phyloP scores from a whole-genome alignment of 2,888 invertebrate species.

The Troides aeacus region DNA sequence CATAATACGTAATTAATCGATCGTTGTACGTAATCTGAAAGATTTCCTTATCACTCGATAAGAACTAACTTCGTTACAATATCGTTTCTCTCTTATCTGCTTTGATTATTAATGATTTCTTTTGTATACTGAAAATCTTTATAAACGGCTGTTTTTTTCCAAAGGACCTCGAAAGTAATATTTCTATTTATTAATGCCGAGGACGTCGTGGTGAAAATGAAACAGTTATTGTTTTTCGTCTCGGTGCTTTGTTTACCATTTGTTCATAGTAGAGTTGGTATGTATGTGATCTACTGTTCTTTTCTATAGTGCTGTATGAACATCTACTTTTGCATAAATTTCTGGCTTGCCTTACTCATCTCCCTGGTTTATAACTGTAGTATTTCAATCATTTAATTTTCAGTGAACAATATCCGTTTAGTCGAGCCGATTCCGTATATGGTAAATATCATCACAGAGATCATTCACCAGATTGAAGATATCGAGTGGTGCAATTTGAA shows the following conservation, averaged over 20 bases:
- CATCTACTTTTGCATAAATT: neutral
- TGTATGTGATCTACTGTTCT: neutral
- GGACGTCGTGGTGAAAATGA: conserved; percentile 1
- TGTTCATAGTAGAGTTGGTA: conserved; percentile 1
- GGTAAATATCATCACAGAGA: conserved; percentile 47
- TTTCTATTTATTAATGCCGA: too few relatives aligned
- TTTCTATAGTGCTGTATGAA: neutral
- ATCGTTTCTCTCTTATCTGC: too few relatives aligned
- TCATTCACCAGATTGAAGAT: conserved; percentile 47
- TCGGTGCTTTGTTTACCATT: conserved; percentile 7
- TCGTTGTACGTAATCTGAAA: too few relatives aligned
- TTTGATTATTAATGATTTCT: too few relatives aligned
- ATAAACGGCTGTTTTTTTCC: too few relatives aligned
- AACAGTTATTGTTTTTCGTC: neutral
- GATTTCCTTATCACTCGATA: too few relatives aligned
- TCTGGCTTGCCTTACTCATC: neutral
- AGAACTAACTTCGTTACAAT: too few relatives aligned
- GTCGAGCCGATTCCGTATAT: conserved; percentile 47
- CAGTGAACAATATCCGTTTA: conserved; percentile 51
- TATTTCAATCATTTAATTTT: conserved; percentile 31
- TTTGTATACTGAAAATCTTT: too few relatives aligned
- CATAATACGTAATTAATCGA: too few relatives aligned
- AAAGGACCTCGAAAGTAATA: too few relatives aligned
- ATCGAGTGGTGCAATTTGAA: conserved; percentile 57
- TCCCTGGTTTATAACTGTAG: neutral